Evolutionary conservation across 2,888 invertebrate genomes (phyloP).

Genomic region (Phlogophora meticulosa): DNA sequence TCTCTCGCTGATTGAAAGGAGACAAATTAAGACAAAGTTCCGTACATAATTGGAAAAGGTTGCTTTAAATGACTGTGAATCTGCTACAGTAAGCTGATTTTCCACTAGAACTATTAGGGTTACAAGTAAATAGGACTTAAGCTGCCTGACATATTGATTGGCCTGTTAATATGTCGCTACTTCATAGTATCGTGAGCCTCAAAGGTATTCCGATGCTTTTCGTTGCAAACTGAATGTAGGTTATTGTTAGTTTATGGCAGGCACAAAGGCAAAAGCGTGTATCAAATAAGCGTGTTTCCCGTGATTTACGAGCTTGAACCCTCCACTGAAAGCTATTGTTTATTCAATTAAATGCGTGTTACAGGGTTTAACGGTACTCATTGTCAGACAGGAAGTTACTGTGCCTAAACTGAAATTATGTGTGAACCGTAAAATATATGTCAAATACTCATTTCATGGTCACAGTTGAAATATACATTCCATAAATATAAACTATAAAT

Average conservation of each 20-base stretch:
- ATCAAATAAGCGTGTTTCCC: constrained; percentile 68
- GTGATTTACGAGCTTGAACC: constrained; percentile 72
- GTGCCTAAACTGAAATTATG: background rate
- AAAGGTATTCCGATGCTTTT: constrained; percentile 49
- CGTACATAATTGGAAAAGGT: background rate
- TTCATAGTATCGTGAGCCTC: constrained; percentile 20
- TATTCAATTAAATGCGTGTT: constrained; percentile 71
- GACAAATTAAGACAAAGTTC: background rate
- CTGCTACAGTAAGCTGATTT: background rate
- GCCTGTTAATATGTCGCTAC: constrained; percentile 20
- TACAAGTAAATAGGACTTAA: constrained; percentile 14
- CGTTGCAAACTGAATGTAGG: constrained; percentile 51
- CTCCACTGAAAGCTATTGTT: constrained; percentile 71
- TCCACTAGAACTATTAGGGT: constrained; percentile 3
- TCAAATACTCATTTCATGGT: background rate
- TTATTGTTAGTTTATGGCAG: constrained; percentile 63
- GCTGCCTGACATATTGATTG: constrained; percentile 30
- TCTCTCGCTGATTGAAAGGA: background rate
- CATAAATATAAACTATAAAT: too few relatives aligned
- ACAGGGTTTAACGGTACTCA: constrained; percentile 56
- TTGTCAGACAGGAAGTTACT: constrained; percentile 37
- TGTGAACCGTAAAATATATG: constrained; percentile 17
- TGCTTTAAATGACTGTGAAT: background rate
- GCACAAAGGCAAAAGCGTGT: constrained; percentile 66
- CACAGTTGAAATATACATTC: background rate